Evolutionary conservation across 2,888 invertebrate species (phyloP).

Genomic region (Apoda limacodes): DNA sequence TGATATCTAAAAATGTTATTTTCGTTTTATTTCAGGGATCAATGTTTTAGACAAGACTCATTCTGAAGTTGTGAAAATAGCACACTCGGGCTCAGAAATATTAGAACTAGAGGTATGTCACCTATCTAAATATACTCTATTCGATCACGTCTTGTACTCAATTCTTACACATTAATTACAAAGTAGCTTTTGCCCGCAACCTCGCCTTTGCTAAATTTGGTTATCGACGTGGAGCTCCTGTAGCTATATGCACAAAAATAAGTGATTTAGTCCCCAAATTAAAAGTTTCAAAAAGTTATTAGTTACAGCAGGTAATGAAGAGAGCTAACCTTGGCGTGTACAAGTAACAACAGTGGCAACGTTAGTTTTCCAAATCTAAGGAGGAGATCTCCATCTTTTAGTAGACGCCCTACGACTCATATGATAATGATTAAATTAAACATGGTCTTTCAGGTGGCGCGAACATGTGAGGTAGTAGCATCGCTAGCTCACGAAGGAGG

Average conservation of each 20-base stretch:
- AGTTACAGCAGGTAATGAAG: too few species aligned
- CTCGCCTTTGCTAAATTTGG: too few species aligned
- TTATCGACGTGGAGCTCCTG: too few species aligned
- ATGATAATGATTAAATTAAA: too few species aligned
- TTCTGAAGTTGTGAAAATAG: constrained; percentile 92
- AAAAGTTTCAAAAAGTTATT: too few species aligned
- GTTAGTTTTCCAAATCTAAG: too few species aligned
- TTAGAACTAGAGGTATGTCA: constrained; percentile 80
- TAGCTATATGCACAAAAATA: too few species aligned
- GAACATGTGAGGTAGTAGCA: constrained; percentile 85
- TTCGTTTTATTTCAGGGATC: constrained; percentile 68
- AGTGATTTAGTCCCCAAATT: too few species aligned
- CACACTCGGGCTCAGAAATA: constrained; percentile 88
- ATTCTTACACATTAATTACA: too few species aligned
- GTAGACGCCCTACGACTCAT: too few species aligned
- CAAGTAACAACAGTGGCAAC: constrained; percentile 7
- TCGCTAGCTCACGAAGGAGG: constrained; percentile 74
- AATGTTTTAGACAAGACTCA: constrained; percentile 93
- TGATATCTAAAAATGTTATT: constrained; percentile 10
- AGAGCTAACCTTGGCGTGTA: constrained; percentile 4
- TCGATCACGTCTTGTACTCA: too few species aligned
- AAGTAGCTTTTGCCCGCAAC: too few species aligned
- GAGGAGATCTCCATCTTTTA: neutral
- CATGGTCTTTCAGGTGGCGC: constrained; percentile 73
- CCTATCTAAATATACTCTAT: neutral